Percentiles rank a stretch among this genome's conserved stretches.
Evolutionary conservation across 2,113 vertebrate species (phyloP).

Genomic region (Scomber japonicus): DNA sequence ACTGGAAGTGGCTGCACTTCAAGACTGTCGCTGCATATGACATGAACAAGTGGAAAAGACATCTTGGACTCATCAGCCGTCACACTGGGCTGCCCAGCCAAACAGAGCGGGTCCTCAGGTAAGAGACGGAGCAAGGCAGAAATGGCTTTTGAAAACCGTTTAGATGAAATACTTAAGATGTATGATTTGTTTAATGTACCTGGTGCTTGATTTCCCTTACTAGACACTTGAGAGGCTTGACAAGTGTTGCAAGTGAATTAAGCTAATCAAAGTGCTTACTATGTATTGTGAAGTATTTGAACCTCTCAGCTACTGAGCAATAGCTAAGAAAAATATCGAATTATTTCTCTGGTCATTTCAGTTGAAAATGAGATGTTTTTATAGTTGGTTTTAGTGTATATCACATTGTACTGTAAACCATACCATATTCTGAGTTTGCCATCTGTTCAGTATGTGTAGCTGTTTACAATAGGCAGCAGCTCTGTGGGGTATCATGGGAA

Average conservation of each 20-base stretch:
- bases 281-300: slow-evolving; percentile 19
- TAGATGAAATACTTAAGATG: slow-evolving; percentile 6
- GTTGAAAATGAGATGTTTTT: not conserved
- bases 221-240: slow-evolving; percentile 2
- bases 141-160: not conserved
- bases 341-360: not conserved
- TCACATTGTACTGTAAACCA: not conserved
- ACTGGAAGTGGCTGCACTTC: slow-evolving; percentile 91
- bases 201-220: not conserved
- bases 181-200: slow-evolving; percentile 23
- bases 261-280: not conserved
- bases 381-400: not conserved
- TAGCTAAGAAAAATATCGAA: not conserved
- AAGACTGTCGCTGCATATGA: slow-evolving; percentile 75
- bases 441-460: slow-evolving; percentile 11
- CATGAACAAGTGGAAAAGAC: slow-evolving; percentile 74
- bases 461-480: slow-evolving; percentile 23
- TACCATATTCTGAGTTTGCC: not conserved
- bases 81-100: slow-evolving; percentile 87
- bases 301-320: not conserved
- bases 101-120: slow-evolving; percentile 85
- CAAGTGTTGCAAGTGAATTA: slow-evolving; percentile 13
- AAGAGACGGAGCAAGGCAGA: slow-evolving; percentile 23
- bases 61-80: slow-evolving; percentile 80
- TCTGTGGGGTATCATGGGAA: slow-evolving; percentile 38